Conservation (phyloP, 2,797 vertebrate species). For the Tokudaia tokunoshimensis region DNA sequence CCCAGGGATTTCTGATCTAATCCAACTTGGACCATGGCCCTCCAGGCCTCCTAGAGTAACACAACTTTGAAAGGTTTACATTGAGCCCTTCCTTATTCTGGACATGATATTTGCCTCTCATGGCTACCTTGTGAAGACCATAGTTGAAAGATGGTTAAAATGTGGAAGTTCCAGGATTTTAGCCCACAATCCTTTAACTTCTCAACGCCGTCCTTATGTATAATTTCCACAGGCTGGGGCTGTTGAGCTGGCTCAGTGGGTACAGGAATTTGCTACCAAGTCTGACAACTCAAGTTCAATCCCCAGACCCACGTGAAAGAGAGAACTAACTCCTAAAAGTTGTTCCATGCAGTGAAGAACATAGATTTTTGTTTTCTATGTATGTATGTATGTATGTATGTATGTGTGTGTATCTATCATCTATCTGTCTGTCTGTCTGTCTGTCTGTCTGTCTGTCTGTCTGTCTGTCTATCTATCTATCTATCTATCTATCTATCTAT, state of each 20-base stretch:
- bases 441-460: background rate
- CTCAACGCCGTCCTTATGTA: background rate
- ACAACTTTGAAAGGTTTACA: background rate
- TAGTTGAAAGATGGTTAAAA: conserved; percentile 20
- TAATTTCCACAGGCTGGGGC: background rate
- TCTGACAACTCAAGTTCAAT: background rate
- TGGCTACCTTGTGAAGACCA: background rate
- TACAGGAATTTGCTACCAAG: background rate
- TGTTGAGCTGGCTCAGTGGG: background rate
- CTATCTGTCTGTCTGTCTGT: background rate
- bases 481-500: background rate
- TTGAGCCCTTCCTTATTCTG: background rate
- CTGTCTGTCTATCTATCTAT: background rate
- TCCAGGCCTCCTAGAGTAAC: background rate
- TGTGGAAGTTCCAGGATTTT: conserved; percentile 15
- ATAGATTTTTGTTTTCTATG: background rate
- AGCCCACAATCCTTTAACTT: background rate
- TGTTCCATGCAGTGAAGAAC: background rate
- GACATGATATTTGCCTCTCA: background rate
- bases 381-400: too few relatives aligned
- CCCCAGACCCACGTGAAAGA: background rate
- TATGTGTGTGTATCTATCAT: background rate
- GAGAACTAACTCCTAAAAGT: background rate
- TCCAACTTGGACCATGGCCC: background rate
- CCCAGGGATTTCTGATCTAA: background rate